phyloP scores from a whole-genome alignment of 2,888 invertebrate species.

The Venusia cambrica region DNA sequence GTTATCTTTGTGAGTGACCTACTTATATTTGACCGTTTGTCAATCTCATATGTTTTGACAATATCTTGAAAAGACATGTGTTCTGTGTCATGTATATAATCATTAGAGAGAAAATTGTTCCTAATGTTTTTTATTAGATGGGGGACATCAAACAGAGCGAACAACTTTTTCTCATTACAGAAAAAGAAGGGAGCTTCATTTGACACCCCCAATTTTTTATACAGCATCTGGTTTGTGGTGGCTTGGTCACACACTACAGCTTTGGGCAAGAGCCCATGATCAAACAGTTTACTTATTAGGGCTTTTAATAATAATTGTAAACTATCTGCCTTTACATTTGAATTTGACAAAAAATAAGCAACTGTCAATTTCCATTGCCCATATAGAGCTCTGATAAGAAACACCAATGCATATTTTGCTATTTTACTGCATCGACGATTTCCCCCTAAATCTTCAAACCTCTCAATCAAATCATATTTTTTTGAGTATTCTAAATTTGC shows the following conservation, averaged over 20 bases:
- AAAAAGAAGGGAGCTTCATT: neutral
- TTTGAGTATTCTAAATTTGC: slow-evolving; percentile 23
- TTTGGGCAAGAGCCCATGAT: slow-evolving; percentile 19
- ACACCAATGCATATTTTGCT: too few relatives aligned
- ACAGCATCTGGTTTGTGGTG: neutral
- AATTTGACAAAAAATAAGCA: too few relatives aligned
- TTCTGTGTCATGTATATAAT: too few relatives aligned
- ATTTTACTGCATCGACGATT: slow-evolving; percentile 12
- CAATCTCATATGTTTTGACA: slow-evolving; percentile 11
- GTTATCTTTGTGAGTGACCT: slow-evolving; percentile 13
- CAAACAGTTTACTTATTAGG: slow-evolving; percentile 25
- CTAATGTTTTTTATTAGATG: slow-evolving; percentile 14
- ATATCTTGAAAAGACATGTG: slow-evolving; percentile 9
- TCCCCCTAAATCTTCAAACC: slow-evolving; percentile 27
- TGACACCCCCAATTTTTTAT: neutral
- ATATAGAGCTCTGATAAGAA: too few relatives aligned
- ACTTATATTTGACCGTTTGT: slow-evolving; percentile 12
- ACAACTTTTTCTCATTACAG: slow-evolving; percentile 14
- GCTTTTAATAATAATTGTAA: too few relatives aligned
- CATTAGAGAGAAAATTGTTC: too few relatives aligned
- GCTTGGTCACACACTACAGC: slow-evolving; percentile 5
- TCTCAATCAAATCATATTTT: slow-evolving; percentile 26
- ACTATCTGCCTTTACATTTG: too few relatives aligned
- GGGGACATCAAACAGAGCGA: slow-evolving; percentile 17
- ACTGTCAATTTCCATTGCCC: too few relatives aligned